Evolutionary conservation across 2,113 vertebrate species (phyloP), one percentile per base, ranked within the genome.

Genomic region (Scartelaos histophorus): DNA sequence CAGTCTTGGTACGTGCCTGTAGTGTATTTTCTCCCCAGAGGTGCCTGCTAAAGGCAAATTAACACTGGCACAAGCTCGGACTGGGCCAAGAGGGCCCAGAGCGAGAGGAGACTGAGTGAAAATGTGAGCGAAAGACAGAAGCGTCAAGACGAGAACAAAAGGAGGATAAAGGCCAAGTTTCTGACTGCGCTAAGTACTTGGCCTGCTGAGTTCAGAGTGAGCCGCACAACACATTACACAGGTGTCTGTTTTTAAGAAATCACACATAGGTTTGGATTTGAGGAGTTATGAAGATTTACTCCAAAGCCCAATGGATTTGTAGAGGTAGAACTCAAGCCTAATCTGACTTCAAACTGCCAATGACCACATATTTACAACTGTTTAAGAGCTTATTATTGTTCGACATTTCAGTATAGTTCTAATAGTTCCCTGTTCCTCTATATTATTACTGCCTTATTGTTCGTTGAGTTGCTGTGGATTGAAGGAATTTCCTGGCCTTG

Each of bases 1-100:
- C 74, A 70, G 51, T 19, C 25, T 16, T 24, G 17, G 70, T 73
- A 72, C 82, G 78, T 88, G 82, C 82, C 84, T 76, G 22, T 51
- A 73, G 51, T 54, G 15, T 21, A 56, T 17, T 71, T 79, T 21
- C 56, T 76, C 72, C 70, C 43, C 34, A 24, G 76, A 67, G 75
- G 73, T 60, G n/a, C 60, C 60, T 57, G 49, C 47, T 61, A 72
- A 79, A 82, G 53, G 77, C 75, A 82, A 81, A 81, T 78, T 67
- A 56, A 73, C 78, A 38, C 71, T 15, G 76, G 67, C 76, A 66
- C 43, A 66, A 54, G 70, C 38, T 60, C 53, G 46, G 56, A 66
- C 3, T 47, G 68, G 70, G 43, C 51, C 22, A 7, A 38, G 12
- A 22, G 70, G 49, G 19, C 69, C 5, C 71, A 76, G 46, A 76